Evolutionary conservation across 1,140 invertebrate species (phyloP).

Genomic region (Musca domestica): DNA sequence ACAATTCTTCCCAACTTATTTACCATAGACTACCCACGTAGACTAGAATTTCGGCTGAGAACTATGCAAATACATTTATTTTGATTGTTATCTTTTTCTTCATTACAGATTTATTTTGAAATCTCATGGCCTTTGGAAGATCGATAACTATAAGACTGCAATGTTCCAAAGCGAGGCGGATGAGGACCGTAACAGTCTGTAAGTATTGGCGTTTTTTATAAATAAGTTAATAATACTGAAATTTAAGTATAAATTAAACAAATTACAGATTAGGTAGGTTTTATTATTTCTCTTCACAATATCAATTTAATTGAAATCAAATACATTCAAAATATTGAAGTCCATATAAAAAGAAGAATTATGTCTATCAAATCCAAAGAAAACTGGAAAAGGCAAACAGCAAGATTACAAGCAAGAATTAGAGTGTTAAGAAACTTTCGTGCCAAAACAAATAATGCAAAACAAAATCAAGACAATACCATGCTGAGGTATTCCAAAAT

Average conservation of each 20-base stretch:
- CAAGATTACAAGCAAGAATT: too few species aligned
- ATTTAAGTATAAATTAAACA: background rate
- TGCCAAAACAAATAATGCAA: background rate
- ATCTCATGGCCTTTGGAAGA: conserved; percentile 92
- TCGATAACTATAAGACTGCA: conserved; percentile 54
- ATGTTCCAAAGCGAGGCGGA: conserved; percentile 30
- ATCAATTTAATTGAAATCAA: too few species aligned
- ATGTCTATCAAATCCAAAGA: too few species aligned
- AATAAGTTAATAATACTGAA: background rate
- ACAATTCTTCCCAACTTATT: too few species aligned
- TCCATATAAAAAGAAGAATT: too few species aligned
- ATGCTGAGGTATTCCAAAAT: background rate
- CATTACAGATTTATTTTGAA: conserved; percentile 72
- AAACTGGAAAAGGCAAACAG: too few species aligned
- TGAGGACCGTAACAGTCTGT: conserved; percentile 10
- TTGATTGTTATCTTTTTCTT: conserved; percentile 47
- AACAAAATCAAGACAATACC: background rate
- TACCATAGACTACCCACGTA: too few species aligned
- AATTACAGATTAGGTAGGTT: conserved; percentile 10
- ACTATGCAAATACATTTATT: too few species aligned
- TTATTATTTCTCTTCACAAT: background rate
- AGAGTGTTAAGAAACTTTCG: too few species aligned
- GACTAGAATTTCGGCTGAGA: too few species aligned
- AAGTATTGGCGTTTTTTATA: background rate
- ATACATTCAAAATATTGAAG: too few species aligned